Conservation (phyloP, 2,113 vertebrate species). For the Brienomyrus longianalis region DNA sequence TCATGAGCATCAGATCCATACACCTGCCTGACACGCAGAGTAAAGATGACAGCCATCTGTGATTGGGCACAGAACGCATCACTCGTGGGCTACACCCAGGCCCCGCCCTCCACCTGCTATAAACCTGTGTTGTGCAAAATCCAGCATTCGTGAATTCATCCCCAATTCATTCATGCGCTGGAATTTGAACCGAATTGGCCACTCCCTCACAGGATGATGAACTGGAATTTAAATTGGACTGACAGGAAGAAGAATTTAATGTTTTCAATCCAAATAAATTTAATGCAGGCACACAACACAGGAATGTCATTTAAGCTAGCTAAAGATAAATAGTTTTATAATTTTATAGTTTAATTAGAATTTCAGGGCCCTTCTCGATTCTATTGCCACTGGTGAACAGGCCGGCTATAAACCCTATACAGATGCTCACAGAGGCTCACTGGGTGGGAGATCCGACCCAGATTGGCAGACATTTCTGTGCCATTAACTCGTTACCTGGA, state of each 20-base stretch:
- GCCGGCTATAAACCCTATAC: not conserved
- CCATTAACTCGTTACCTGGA: not conserved
- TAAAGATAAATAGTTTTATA: not conserved
- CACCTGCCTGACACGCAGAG: not conserved
- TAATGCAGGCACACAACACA: not conserved
- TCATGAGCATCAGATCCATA: not conserved
- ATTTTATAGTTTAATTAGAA: not conserved
- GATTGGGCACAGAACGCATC: not conserved
- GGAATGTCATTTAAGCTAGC: not conserved
- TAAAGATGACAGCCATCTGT: not conserved
- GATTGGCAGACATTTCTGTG: not conserved
- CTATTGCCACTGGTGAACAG: not conserved
- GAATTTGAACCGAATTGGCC: not conserved
- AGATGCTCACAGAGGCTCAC: not conserved
- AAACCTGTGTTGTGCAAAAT: not conserved
- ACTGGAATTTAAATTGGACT: not conserved
- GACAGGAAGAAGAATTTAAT: not conserved
- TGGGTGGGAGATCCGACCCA: not conserved
- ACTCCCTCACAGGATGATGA: not conserved
- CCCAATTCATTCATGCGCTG: not conserved
- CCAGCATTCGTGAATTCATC: not conserved
- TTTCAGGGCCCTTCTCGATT: not conserved
- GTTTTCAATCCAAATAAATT: not conserved
- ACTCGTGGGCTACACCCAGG: not conserved
- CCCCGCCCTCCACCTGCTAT: not conserved